Evolutionary conservation across 2,888 invertebrate genomes (phyloP), one percentile per base, ranked within the genome.

Genomic region (Elaeidobius kamerunicus): DNA sequence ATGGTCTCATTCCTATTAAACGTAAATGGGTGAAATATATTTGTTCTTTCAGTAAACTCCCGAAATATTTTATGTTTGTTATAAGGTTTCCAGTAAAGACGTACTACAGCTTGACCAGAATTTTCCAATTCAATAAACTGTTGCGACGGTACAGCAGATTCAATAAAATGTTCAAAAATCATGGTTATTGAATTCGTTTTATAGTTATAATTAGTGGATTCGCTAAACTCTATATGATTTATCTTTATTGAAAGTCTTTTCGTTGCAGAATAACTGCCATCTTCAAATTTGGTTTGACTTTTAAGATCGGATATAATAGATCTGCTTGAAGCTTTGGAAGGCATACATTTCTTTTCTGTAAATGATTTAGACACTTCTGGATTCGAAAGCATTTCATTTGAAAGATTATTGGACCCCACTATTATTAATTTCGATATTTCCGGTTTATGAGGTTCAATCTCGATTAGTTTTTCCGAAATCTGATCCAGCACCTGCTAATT

Each of bases 1-100:
- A 78, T 64, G 14, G 76, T 72, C 63, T 78, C 78, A 57, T 77
- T 79, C 67, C 79, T 81, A 51, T 79, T 75, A 54, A 82, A 82
- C 63, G 74, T 80, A 62, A 81, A 83, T 1, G 55, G 43, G 5
- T 52, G 32, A 11, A 43, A 19, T 32, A 58, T 50, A 9, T 52
- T 19, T 11, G 32, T 39, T 7, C 20, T 20, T 11, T 47, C 41
- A 20, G 42, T 36, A 41, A 56, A 54, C 34, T 64, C 61, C 3
- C 57, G 42, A 55, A 65, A 65, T 14, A 61, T 49, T 18, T 45
- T 51, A 72, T 71, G 63, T 73, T 76, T 34, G 68, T 71, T 46
- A 63, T 67, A 23, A 57, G 60, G 35, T 2, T 52, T 44, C 58
- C 63, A 68, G 15, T 58, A 54, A 34, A 65, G 56, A 19, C 65